A percentile compares a stretch with the other conserved stretches of the same genome.
These are phyloP conservation scores for Barnardius zonarius DNA, from an alignment of 2,113 vertebrate genomes.

Conservation along the genomic window DNA sequence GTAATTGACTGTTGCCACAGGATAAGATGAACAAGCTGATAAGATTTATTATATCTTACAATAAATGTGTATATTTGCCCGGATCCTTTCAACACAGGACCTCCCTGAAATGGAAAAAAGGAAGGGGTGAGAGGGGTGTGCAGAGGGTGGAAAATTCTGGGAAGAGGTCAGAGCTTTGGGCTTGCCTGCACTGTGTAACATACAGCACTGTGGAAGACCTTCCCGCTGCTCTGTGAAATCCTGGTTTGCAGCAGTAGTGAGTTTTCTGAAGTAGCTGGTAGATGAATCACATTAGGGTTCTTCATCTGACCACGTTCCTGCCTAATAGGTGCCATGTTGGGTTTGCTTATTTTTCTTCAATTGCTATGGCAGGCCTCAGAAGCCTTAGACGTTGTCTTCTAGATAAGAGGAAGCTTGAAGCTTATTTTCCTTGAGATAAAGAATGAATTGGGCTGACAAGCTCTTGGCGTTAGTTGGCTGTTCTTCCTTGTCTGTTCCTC, in stretches of 20 bases:
- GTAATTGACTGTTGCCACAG: slow-evolving; percentile 25
- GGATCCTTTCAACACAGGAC: background rate
- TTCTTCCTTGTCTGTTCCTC: slow-evolving; percentile 5
- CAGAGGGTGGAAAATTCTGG: background rate
- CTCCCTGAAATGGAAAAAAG: slow-evolving; percentile 23
- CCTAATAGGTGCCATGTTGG: background rate
- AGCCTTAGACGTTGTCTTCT: background rate
- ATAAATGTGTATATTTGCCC: background rate
- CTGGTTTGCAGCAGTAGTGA: background rate
- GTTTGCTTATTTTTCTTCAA: background rate
- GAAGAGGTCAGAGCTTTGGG: background rate
- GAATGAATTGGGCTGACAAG: background rate
- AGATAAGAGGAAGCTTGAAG: slow-evolving; percentile 22
- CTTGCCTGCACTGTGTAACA: background rate
- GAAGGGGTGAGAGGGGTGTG: background rate
- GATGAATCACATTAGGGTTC: background rate
- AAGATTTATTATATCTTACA: slow-evolving; percentile 45
- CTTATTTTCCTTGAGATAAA: slow-evolving; percentile 50
- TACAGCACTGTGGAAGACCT: background rate
- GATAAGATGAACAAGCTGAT: slow-evolving; percentile 56
- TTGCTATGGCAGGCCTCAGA: background rate
- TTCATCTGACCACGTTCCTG: background rate
- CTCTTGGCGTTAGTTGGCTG: background rate
- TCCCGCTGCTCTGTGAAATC: background rate
- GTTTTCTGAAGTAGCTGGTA: background rate